Base-by-base conservation (phyloP, 2,888 invertebrate species). In the Cantharis lateralis region DNA sequence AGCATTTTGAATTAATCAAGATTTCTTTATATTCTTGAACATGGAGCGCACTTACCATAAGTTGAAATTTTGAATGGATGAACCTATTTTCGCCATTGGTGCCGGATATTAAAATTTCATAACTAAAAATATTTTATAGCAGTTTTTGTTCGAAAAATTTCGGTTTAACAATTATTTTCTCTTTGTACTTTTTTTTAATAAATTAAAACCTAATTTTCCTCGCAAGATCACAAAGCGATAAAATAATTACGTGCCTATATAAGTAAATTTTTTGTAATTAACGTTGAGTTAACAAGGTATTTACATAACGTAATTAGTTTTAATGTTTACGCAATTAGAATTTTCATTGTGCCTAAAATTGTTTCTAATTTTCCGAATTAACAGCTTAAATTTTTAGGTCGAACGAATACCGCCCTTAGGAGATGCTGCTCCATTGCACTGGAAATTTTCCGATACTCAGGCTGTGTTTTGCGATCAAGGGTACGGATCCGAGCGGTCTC, bases 401-500 rank as follows among this genome's bases (percentile, higher is more conserved):
- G 90, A 86, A 75, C 83, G 88, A 77, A 87, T 88, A 71, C 87
- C 88, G 68, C 87, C 88, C 4, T 79, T 88, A 80, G 88, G 88
- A 74, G 88, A 88, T 82, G 86, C 86, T 24, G 88, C 88, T 63
- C 88, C 88, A 68, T 81, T 88, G 24, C 88, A 88, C 81, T 88
- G 88, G 88, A 88, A 88, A 79, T 88, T 88, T 82, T 87, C 87
- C 64, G 88, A 88, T 78, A 85, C 83, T 70, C 88, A 87, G 78
- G 87, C 87, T 28, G 86, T 84, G 61, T 83, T 87, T 66, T 92
- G 91, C 85, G 94, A 94, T 87, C 94, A 94, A 85, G 94, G 94
- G 62, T 94, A 94, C 87, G 94, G 93, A 0, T 94, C 93, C 10
- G 94, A 94, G 85, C 89, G 94, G 66, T 94, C 94, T 0, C 94